phyloP scores from a whole-genome alignment of 1,140 invertebrate species.

The Holotrichia oblita region DNA sequence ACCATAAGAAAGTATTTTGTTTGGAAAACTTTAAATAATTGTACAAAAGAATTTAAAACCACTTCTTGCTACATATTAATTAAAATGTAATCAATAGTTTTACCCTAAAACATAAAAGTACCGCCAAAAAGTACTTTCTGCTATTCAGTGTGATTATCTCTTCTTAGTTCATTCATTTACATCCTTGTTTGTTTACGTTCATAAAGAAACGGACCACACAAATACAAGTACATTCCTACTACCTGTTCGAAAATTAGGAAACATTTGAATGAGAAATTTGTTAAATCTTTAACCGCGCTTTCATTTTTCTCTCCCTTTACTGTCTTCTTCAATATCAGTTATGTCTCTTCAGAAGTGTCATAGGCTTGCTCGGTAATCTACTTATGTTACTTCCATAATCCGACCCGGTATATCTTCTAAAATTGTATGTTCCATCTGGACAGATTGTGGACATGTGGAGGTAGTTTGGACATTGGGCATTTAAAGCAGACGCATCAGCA shows the following conservation, averaged over 20 bases:
- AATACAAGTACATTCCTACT: not conserved
- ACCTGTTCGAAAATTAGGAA: not conserved
- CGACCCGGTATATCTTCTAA: too few species aligned
- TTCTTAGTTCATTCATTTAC: too few species aligned
- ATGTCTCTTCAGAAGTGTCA: not conserved
- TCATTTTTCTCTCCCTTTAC: not conserved
- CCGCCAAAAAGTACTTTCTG: too few species aligned
- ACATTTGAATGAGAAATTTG: not conserved
- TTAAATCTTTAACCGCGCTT: not conserved
- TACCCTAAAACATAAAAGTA: too few species aligned
- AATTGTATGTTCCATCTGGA: too few species aligned
- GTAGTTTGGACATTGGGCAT: not conserved
- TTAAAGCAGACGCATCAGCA: not conserved
- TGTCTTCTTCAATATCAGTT: not conserved
- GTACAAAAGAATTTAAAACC: too few species aligned
- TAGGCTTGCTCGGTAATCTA: not conserved
- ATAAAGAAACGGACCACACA: slow-evolving; percentile 5
- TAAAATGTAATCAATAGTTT: too few species aligned
- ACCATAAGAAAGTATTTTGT: too few species aligned
- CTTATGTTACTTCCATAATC: slow-evolving; percentile 2
- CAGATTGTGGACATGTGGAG: not conserved
- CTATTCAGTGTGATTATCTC: too few species aligned
- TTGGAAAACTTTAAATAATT: too few species aligned
- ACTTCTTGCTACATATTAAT: too few species aligned
- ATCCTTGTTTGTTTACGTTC: not conserved